These are phyloP conservation scores for Pachyrhynchus sulphureomaculatus DNA, from an alignment of 1,140 invertebrate species.

Conservation along the genomic window DNA sequence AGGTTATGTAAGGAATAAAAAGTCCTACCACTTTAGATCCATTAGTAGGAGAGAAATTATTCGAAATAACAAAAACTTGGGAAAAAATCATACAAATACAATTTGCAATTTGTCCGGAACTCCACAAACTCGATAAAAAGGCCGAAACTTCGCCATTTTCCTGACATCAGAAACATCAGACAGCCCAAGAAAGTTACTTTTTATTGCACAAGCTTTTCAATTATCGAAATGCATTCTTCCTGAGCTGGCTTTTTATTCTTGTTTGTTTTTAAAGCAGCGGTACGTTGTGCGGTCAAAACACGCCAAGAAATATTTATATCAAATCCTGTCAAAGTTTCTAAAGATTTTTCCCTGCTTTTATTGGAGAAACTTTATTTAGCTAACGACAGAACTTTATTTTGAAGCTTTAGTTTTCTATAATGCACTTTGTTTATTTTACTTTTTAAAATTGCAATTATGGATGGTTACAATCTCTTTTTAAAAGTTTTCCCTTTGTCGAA, in stretches of 20 bases:
- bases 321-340: constrained; percentile 23
- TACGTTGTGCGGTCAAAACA: constrained; percentile 19
- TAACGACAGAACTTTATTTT: neutral
- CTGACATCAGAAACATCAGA: constrained; percentile 17
- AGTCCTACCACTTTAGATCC: no score
- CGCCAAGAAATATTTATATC: constrained; percentile 26
- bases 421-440: neutral
- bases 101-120: constrained; percentile 12
- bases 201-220: constrained; percentile 21
- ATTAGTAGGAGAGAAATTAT: no score
- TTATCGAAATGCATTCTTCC: constrained; percentile 29
- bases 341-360: constrained; percentile 10
- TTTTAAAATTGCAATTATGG: no score
- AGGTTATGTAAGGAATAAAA: no score
- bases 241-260: constrained; percentile 8
- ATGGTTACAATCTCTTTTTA: no score
- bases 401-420: constrained; percentile 1
- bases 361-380: constrained; percentile 8
- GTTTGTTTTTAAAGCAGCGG: constrained; percentile 11
- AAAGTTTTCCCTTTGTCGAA: no score
- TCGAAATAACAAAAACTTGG: neutral
- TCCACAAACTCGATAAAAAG: constrained; percentile 12
- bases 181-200: constrained; percentile 9
- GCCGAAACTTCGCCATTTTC: constrained; percentile 15
- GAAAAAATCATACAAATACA: constrained; percentile 21